Percentiles rank a stretch among this genome's conserved stretches.
Evolutionary conservation across 2,888 invertebrate genomes (phyloP).

Genomic region (Oegoconia quadripuncta): DNA sequence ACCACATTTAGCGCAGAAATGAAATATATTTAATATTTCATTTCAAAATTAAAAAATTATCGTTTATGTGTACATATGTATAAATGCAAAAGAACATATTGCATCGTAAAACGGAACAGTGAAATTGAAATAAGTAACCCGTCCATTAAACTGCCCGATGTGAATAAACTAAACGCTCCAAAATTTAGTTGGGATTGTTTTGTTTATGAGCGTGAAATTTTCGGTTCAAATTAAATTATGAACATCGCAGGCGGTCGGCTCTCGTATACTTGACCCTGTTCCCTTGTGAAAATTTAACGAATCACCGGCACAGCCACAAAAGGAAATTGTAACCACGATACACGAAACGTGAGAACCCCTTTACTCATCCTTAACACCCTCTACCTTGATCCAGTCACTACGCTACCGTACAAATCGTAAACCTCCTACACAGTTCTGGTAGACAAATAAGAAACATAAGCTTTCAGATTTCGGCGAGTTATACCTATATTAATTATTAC

Average conservation of each 20-base stretch:
- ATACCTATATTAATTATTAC: neutral
- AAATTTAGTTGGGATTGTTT: constrained; percentile 46
- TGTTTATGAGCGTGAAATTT: constrained; percentile 50
- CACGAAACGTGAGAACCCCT: constrained; percentile 34
- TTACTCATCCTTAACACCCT: constrained; percentile 26
- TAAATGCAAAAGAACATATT: too few relatives aligned
- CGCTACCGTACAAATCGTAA: neutral
- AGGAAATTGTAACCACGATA: constrained; percentile 53
- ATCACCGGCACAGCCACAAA: constrained; percentile 59
- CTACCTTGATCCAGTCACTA: too few relatives aligned
- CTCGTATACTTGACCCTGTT: constrained; percentile 43
- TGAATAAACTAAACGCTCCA: constrained; percentile 39
- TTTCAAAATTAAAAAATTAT: too few relatives aligned
- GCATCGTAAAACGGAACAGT: too few relatives aligned
- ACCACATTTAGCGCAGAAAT: too few relatives aligned
- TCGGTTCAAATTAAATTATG: constrained; percentile 50
- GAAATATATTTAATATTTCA: too few relatives aligned
- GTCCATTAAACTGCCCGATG: constrained; percentile 10
- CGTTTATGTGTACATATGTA: too few relatives aligned
- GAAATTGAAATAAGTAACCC: neutral
- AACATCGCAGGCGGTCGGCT: constrained; percentile 32
- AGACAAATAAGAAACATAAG: neutral
- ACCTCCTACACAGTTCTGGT: neutral
- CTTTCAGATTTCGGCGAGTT: constrained; percentile 1
- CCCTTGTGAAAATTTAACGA: constrained; percentile 61